Evolutionary conservation across 1,140 invertebrate genomes (phyloP).

Genomic region (Bombus terrestris): DNA sequence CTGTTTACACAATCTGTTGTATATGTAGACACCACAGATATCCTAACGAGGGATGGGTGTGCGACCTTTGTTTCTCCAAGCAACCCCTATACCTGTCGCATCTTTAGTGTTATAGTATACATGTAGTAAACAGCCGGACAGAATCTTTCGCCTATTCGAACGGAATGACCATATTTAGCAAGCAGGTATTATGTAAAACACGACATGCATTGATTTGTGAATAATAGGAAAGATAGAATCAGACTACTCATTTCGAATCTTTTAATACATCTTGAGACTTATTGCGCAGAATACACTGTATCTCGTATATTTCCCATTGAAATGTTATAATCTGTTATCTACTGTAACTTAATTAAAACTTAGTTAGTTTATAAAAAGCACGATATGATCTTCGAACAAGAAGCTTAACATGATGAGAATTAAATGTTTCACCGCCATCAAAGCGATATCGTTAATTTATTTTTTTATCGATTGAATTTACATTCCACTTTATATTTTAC

Average conservation of each 20-base stretch:
- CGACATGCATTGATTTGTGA: neutral
- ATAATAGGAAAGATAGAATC: neutral
- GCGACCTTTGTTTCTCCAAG: conserved; percentile 15
- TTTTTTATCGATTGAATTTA: neutral
- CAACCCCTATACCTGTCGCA: neutral
- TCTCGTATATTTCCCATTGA: neutral
- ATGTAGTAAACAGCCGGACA: conserved; percentile 7
- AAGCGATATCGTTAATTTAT: conserved; percentile 16
- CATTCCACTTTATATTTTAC: neutral
- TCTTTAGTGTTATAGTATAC: conserved; percentile 15
- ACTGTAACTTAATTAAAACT: neutral
- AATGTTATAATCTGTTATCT: neutral
- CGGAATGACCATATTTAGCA: neutral
- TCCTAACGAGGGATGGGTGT: neutral
- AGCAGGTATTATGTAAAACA: neutral
- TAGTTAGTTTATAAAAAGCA: neutral
- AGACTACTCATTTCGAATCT: neutral
- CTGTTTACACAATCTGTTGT: conserved; percentile 1
- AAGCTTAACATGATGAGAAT: conserved; percentile 1
- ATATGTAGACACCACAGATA: conserved; percentile 12
- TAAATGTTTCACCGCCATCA: conserved; percentile 1
- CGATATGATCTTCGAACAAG: neutral
- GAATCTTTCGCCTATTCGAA: conserved; percentile 13
- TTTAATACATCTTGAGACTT: neutral
- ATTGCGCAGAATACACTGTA: neutral